A percentile compares a stretch with the other conserved stretches of the same genome.
Evolutionary conservation across 2,797 vertebrate genomes (phyloP).

Genomic region (Lateolabrax maculatus): DNA sequence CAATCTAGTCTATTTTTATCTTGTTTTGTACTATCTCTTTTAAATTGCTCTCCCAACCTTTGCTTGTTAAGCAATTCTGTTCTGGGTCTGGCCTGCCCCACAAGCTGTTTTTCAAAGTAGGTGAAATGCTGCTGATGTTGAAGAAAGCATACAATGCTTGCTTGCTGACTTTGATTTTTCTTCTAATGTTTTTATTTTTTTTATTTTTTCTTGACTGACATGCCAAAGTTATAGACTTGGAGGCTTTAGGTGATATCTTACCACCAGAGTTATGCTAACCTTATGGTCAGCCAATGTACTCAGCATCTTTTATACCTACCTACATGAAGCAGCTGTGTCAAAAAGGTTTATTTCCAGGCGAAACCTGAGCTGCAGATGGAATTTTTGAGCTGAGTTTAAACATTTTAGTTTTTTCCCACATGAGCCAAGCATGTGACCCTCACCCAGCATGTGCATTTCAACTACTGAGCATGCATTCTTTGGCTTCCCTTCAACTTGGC

Average conservation of each 20-base stretch:
- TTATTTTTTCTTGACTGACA: conserved; percentile 20
- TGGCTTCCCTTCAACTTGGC: conserved; percentile 78
- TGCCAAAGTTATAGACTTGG: conserved; percentile 20
- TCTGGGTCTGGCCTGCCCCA: conserved; percentile 60
- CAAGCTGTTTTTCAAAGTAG: conserved; percentile 79
- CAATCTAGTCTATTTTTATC: conserved; percentile 56
- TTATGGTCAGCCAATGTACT: conserved; percentile 19
- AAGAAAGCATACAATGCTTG: conserved; percentile 67
- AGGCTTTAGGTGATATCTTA: conserved; percentile 18
- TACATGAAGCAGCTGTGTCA: conserved; percentile 41
- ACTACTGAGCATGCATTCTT: conserved; percentile 78
- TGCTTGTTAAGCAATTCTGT: conserved; percentile 81
- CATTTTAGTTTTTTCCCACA: conserved; percentile 63
- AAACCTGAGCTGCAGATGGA: conserved; percentile 47
- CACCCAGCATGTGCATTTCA: conserved; percentile 69
- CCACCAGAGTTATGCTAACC: conserved; percentile 16
- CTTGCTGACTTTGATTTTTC: conserved; percentile 69
- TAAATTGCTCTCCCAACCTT: conserved; percentile 67
- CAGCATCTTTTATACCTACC: conserved; percentile 31
- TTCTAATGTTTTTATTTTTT: conserved; percentile 14
- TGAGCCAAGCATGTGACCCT: conserved; percentile 73
- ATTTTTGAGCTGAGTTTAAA: conserved; percentile 65
- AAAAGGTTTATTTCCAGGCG: conserved; percentile 47
- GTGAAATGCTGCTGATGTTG: conserved; percentile 81
- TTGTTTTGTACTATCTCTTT: conserved; percentile 49